These are phyloP conservation scores for Drosophila lini DNA, from an alignment of 1,140 invertebrate species.

Conservation along the genomic window DNA sequence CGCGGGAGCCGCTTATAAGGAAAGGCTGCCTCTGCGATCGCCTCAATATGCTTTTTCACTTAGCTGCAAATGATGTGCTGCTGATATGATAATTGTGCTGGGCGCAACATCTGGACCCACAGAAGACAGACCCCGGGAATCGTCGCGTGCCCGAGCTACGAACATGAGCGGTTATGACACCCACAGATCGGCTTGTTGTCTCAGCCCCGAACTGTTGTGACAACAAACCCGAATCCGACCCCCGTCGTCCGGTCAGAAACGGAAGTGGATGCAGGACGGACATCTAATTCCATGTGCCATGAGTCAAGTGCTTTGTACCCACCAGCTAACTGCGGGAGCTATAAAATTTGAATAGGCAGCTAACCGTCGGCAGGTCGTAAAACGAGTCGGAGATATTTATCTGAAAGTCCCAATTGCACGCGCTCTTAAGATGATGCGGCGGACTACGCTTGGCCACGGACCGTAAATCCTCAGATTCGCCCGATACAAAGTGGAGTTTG, in stretches of 20 bases:
- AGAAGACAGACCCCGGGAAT: slow-evolving; percentile 20
- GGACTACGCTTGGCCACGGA: slow-evolving; percentile 19
- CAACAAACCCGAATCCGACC: slow-evolving; percentile 59
- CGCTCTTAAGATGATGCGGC: slow-evolving; percentile 36
- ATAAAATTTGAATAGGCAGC: slow-evolving; percentile 49
- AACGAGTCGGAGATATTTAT: slow-evolving; percentile 52
- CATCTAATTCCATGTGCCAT: slow-evolving; percentile 42
- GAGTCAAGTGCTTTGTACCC: slow-evolving; percentile 76
- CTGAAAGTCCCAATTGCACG: slow-evolving; percentile 65
- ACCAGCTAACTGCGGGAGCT: slow-evolving; percentile 22
- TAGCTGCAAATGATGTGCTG: slow-evolving; percentile 75
- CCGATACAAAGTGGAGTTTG: slow-evolving; percentile 20
- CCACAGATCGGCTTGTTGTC: slow-evolving; percentile 64
- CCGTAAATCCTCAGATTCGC: slow-evolving; percentile 36
- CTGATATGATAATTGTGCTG: slow-evolving; percentile 79
- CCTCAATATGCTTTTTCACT: slow-evolving; percentile 76
- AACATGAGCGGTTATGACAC: slow-evolving; percentile 70
- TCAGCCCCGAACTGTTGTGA: slow-evolving; percentile 52
- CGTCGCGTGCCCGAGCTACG: slow-evolving; percentile 56
- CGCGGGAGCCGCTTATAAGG: slow-evolving; percentile 45
- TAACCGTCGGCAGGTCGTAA: slow-evolving; percentile 39
- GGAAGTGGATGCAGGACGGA: slow-evolving; percentile 55
- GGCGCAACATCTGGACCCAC: slow-evolving; percentile 67
- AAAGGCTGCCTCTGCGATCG: slow-evolving; percentile 35
- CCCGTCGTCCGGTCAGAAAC: slow-evolving; percentile 45